These are phyloP conservation scores for Hemicordylus capensis DNA, from an alignment of 2,113 vertebrate species.

Conservation along the genomic window DNA sequence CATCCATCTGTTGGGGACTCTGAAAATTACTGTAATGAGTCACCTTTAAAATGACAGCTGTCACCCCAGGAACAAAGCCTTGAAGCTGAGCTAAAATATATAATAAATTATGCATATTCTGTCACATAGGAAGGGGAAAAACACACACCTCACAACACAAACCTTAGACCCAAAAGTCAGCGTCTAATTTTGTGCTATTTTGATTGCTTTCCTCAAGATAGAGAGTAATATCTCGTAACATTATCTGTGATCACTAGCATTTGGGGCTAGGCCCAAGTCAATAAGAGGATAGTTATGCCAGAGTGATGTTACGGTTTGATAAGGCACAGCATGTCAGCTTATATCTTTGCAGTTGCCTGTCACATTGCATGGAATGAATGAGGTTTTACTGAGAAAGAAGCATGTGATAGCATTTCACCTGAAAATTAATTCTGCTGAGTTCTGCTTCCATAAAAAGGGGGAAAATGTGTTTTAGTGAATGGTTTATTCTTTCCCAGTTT, in stretches of 20 bases:
- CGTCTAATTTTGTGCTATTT: slow-evolving; percentile 47
- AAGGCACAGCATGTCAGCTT: slow-evolving; percentile 40
- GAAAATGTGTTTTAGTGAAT: not conserved
- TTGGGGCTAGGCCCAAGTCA: slow-evolving; percentile 45
- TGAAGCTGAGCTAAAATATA: slow-evolving; percentile 45
- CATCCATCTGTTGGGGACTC: slow-evolving; percentile 67
- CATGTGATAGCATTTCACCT: slow-evolving; percentile 33
- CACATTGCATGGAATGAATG: slow-evolving; percentile 60
- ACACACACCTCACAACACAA: not conserved
- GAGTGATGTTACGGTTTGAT: slow-evolving; percentile 25
- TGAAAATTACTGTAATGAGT: slow-evolving; percentile 68
- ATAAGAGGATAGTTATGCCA: slow-evolving; percentile 35
- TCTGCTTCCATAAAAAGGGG: not conserved
- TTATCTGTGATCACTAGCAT: slow-evolving; percentile 42
- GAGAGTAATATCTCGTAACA: slow-evolving; percentile 33
- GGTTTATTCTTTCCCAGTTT: not conserved
- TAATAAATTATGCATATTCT: slow-evolving; percentile 25
- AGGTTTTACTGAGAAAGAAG: slow-evolving; percentile 49
- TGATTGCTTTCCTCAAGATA: slow-evolving; percentile 50
- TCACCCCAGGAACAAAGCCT: slow-evolving; percentile 59
- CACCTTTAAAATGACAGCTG: slow-evolving; percentile 74
- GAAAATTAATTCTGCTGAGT: slow-evolving; percentile 57
- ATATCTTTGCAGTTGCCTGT: slow-evolving; percentile 59
- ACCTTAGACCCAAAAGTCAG: slow-evolving; percentile 18
- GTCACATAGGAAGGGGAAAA: not conserved